phyloP scores from a whole-genome alignment of 1,140 invertebrate species.

The Drosophila arizonae region DNA sequence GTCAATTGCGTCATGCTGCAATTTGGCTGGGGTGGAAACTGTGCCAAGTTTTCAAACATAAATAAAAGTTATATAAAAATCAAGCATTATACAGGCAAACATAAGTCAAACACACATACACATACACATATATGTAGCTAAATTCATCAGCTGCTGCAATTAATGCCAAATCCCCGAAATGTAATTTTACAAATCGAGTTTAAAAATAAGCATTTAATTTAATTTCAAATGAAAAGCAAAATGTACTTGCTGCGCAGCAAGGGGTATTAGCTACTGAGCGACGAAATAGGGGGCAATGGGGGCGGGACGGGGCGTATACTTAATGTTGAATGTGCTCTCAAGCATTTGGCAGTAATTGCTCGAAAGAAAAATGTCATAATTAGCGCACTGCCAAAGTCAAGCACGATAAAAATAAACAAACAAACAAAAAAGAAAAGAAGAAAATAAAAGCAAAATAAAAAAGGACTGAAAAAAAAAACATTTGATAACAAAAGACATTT shows the following conservation, averaged over 20 bases:
- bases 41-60: conserved; percentile 76
- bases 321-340: conserved; percentile 62
- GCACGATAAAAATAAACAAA: conserved; percentile 20
- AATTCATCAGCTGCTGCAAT: conserved; percentile 44
- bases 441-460: neutral
- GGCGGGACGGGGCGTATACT: conserved; percentile 41
- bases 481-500: conserved; percentile 5
- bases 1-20: conserved; percentile 75
- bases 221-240: conserved; percentile 42
- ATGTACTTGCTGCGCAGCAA: neutral
- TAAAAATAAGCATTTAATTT: conserved; percentile 66
- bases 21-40: conserved; percentile 56
- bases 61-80: conserved; percentile 73
- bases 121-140: neutral
- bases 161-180: conserved; percentile 63
- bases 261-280: neutral
- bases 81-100: conserved; percentile 9
- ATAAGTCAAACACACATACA: conserved; percentile 7
- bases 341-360: conserved; percentile 75
- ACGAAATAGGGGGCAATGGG: no score
- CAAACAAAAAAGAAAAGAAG: neutral
- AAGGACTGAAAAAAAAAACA: conserved; percentile 13
- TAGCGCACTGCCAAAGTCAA: conserved; percentile 46
- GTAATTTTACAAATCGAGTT: conserved; percentile 65
- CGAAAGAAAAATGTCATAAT: conserved; percentile 62